Evolutionary conservation across 2,113 vertebrate genomes (phyloP), one percentile per base, ranked within the genome.

Genomic region (Lamprologus callipterus): DNA sequence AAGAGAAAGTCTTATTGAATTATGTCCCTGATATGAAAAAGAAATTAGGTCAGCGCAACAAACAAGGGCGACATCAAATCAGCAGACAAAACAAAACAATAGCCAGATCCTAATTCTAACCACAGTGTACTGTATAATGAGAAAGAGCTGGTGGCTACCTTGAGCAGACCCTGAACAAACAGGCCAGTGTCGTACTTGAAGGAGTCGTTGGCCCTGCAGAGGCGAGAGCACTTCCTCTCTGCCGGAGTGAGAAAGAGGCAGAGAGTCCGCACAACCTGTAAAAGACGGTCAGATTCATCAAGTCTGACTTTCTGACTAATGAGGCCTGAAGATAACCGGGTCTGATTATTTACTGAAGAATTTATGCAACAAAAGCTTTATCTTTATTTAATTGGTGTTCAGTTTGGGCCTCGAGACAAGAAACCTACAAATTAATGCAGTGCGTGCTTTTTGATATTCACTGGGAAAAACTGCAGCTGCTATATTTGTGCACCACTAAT

Each of bases 171-270:
- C 96, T 99, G 99, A 58, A 99, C 98, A 92, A 99, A 99, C 51
- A 99, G 97, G 28, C 99, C 99, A 0, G 98, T 99, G 89, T 99
- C 98, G 0, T 99, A 99, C 89, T 97, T 98, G 95, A 98, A 99
- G 40, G 97, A 97, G 17, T 97, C 96, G 82, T 98, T 97, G 19
- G 94, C 95, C 89, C 96, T 97, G 94, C 98, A 99, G 28, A 99
- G 97, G 45, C 99, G 97, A 82, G 99, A 99, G 91, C 98, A 98
- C 92, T 98, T 98, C 84, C 98, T 97, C 92, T 99, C 98, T 37
- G 97, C 95, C 0, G 98, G 97, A 6, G 97, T 98, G 88, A 99
- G 97, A 95, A 99, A 99, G 75, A 99, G 97, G 94, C 98, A 99
- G 73, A 99, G 95, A 0, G 98, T 99, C 93, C 96, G 97, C 83